Evolutionary conservation across 2,113 vertebrate species (phyloP).

Genomic region (Herpetotheres cachinnans): DNA sequence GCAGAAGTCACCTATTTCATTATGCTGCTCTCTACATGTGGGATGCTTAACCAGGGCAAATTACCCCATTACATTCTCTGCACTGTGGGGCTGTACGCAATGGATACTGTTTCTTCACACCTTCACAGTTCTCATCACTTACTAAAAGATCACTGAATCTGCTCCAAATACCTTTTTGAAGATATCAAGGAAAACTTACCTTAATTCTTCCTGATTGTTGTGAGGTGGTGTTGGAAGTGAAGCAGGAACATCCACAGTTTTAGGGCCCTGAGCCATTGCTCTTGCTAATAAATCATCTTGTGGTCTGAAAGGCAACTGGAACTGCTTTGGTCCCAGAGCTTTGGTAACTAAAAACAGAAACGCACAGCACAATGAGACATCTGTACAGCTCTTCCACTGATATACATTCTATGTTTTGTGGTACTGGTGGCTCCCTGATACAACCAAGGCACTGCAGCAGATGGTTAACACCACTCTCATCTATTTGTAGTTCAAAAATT

Average conservation of each 20-base stretch:
- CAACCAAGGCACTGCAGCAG: neutral
- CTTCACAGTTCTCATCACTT: neutral
- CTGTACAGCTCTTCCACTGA: neutral
- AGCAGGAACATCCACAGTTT: constrained; percentile 92
- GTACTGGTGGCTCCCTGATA: neutral
- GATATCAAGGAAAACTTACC: constrained; percentile 69
- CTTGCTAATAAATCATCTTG: constrained; percentile 85
- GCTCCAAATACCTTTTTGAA: neutral
- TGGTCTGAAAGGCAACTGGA: constrained; percentile 87
- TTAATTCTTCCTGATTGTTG: constrained; percentile 94
- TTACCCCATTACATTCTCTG: neutral
- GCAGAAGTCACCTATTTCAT: neutral
- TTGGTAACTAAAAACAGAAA: constrained; percentile 82
- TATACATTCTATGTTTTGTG: neutral
- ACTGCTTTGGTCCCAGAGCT: constrained; percentile 86
- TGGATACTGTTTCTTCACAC: neutral
- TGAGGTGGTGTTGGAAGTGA: constrained; percentile 96
- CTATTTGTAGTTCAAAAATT: neutral
- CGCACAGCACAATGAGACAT: neutral
- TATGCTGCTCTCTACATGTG: fast-evolving
- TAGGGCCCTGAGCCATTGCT: constrained; percentile 84
- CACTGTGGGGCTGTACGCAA: neutral
- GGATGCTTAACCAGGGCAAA: neutral
- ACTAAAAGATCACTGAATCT: neutral
- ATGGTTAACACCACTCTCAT: neutral